phyloP scores from a whole-genome alignment of 2,888 invertebrate species.

The Thumatha senex region DNA sequence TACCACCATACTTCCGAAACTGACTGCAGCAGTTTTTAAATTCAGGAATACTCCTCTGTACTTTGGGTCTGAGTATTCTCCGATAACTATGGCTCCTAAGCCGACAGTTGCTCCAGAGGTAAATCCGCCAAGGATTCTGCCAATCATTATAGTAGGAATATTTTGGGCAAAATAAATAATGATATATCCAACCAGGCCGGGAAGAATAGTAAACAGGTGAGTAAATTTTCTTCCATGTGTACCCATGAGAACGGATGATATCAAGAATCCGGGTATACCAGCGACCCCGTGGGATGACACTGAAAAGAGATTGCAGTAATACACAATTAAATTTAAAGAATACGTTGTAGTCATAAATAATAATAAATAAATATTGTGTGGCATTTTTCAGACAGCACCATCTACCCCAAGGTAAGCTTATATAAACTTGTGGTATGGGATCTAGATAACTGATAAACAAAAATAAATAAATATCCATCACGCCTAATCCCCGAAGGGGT shows the following conservation, averaged over 20 bases:
- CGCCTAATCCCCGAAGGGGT: too few species aligned
- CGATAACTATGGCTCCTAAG: constrained; percentile 57
- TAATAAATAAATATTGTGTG: too few species aligned
- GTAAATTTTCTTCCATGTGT: constrained; percentile 48
- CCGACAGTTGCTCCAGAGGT: constrained; percentile 46
- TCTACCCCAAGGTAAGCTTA: too few species aligned
- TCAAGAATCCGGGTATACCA: constrained; percentile 45
- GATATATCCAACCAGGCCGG: constrained; percentile 53
- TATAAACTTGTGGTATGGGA: too few species aligned
- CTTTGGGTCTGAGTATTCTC: constrained; percentile 57
- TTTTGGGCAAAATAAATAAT: constrained; percentile 45
- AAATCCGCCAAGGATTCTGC: constrained; percentile 49
- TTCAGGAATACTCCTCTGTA: constrained; percentile 61
- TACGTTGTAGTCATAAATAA: too few species aligned
- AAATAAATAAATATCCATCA: too few species aligned
- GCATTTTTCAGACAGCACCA: too few species aligned
- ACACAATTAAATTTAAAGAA: too few species aligned
- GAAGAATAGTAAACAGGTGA: constrained; percentile 45
- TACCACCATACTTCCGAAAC: constrained; percentile 48
- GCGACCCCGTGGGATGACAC: constrained; percentile 49
- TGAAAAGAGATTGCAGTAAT: constrained; percentile 26
- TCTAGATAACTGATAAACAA: too few species aligned
- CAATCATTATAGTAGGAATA: constrained; percentile 44
- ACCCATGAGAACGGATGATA: constrained; percentile 54
- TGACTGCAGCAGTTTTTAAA: constrained; percentile 55